Base-by-base conservation (phyloP, 2,797 vertebrate species). In the Sciurus carolinensis region DNA sequence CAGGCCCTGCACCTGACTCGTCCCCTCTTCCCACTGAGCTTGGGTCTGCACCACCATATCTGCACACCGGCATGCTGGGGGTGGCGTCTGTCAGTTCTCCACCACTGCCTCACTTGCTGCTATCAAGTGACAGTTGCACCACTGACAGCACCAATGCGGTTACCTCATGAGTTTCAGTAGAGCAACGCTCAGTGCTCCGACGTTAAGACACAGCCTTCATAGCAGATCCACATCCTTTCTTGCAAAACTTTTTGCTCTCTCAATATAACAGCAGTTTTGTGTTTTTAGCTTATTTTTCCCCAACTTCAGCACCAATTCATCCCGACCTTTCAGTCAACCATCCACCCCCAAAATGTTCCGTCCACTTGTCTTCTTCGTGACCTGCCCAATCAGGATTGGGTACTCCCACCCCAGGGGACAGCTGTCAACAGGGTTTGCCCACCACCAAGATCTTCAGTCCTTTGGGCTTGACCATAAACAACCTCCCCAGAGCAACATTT, bases 141-240 rank as follows among this genome's bases (percentile, higher is more conserved):
- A 14, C 64, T 33, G 5, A 17, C 36, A 33, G 80, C 33, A 18
- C 57, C 36, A 39, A 39, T 20, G 57, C 52, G 17, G 24, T 30
- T 4, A 20, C 0, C 1, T 11, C 8, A 1, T 5, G 17, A 44
- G 20, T 42, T 2, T 42, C 28, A 2, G 11, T 7, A 59, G 73
- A 26, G 0, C 12, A 0, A 3, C 0, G 1, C 67, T 26, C 24
- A 44, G 64, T 9, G 54, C 33, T 62, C 24, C 47, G 12, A 1
- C 0, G 6, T 22, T 20, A 15, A 33, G 57, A 15, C 47, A 1
- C 54, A 5, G 10, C 76, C 42, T 33, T 9, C 72, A 3, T 0
- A 1, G 12, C 24, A n/a, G 4, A 75, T 33, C 72, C 11, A 1
- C 2, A 36, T 0, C 26, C 52, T 33, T 28, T 22, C 69, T 52